A percentile compares a stretch with the other conserved stretches of the same genome.
Conservation (phyloP, 2,113 vertebrate species). For the Engraulis encrasicolus region DNA sequence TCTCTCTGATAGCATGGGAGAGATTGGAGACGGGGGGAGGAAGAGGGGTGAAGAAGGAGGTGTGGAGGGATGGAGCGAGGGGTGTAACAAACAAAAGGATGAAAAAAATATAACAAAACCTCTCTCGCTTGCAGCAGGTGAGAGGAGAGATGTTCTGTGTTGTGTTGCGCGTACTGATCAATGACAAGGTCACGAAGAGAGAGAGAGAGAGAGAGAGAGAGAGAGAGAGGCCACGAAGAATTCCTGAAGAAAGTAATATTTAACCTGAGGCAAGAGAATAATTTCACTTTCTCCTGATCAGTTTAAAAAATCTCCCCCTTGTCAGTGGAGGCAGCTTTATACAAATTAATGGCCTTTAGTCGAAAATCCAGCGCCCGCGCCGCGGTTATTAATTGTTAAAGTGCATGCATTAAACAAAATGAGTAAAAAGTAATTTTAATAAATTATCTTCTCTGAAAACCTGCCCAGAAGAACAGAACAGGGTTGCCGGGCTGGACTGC, state of each 20-base stretch:
- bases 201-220: no score
- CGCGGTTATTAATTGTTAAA: conserved; percentile 85
- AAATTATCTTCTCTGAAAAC: conserved; percentile 78
- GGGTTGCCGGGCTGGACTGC: conserved; percentile 48
- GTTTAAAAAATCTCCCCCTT: conserved; percentile 82
- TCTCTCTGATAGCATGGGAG: conserved; percentile 50
- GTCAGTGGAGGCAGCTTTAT: conserved; percentile 80
- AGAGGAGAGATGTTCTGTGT: conserved; percentile 20
- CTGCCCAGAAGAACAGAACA: conserved; percentile 61
- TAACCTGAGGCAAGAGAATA: conserved; percentile 83
- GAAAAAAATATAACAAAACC: conserved; percentile 10
- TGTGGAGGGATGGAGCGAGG: no score
- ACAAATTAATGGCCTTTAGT: conserved; percentile 85
- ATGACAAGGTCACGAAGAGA: conserved; percentile 75
- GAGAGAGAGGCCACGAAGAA: conserved; percentile 60
- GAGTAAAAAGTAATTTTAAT: conserved; percentile 85
- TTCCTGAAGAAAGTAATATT: conserved; percentile 79
- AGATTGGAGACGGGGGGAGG: conserved; percentile 41
- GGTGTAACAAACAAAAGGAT: conserved; percentile 47
- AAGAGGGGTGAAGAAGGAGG: no score
- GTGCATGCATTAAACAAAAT: conserved; percentile 86
- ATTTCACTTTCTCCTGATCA: conserved; percentile 82
- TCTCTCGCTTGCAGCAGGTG: conserved; percentile 33
- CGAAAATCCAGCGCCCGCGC: conserved; percentile 77
- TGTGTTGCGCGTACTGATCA: conserved; percentile 59